These are phyloP conservation scores for Macrobrachium rosenbergii DNA, from an alignment of 1,140 invertebrate genomes.

Conservation along the genomic window DNA sequence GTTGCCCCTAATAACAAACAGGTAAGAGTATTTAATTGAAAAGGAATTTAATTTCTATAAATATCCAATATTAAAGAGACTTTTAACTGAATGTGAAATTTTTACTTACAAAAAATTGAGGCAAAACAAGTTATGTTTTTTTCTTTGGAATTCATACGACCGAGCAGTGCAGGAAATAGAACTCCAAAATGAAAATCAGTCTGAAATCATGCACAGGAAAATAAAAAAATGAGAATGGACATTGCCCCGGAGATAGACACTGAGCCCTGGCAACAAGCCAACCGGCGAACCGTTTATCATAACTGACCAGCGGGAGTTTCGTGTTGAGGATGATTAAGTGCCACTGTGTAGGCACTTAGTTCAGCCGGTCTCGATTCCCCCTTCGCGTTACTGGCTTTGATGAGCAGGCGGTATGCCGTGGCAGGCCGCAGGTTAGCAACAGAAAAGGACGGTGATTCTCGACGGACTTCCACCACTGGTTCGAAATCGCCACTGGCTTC, in stretches of 20 bases:
- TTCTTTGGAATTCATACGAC: too few relatives aligned
- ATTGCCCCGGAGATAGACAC: background rate
- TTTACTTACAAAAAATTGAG: too few relatives aligned
- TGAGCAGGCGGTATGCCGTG: conserved; percentile 45
- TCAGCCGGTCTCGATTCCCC: conserved; percentile 38
- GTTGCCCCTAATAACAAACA: too few relatives aligned
- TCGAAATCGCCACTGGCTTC: conserved; percentile 43
- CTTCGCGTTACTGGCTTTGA: conserved; percentile 43
- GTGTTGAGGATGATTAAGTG: conserved; percentile 48
- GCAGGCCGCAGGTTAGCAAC: conserved; percentile 48
- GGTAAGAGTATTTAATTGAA: too few relatives aligned
- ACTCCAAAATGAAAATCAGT: too few relatives aligned
- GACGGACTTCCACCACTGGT: conserved; percentile 28
- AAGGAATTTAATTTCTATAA: too few relatives aligned
- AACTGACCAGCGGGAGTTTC: conserved; percentile 41
- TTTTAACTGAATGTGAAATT: too few relatives aligned
- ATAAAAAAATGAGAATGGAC: background rate
- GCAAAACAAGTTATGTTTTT: too few relatives aligned
- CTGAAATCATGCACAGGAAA: background rate
- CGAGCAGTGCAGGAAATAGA: too few relatives aligned
- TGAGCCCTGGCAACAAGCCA: background rate
- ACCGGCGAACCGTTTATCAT: background rate
- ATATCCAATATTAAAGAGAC: too few relatives aligned
- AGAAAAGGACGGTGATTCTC: conserved; percentile 40
- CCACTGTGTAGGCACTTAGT: conserved; percentile 38